Base-by-base conservation (phyloP, 2,888 invertebrate genomes). In the Loripinus fragilis region DNA sequence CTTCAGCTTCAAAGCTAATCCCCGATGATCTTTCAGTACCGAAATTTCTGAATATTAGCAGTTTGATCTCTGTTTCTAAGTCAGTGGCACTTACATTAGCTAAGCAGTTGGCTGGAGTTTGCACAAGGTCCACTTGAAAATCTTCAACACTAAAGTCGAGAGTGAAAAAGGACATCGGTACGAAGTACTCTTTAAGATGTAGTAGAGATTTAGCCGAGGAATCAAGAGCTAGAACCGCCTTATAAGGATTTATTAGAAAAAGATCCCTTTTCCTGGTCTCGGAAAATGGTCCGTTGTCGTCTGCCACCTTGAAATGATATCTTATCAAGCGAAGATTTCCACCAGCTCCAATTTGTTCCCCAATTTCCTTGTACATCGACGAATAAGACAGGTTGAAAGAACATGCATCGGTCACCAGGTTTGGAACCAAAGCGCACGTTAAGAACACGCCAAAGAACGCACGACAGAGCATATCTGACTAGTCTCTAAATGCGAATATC, bases 141-240 rank as follows among this genome's bases (percentile, higher is more conserved):
- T n/a, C 71, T 20, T 67, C 65, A 5, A 76, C 74, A 23, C 82
- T 79, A 12, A 71, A 69, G 10, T 76, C 74, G 23, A 82, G 74
- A 5, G 82, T 79, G 12, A 50, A 25, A 2, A 82, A 48, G 15
- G 82, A 82, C 82, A 82, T 82, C 20, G 70, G 71, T 25, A 78
- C 71, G 30, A 76, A 82, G 45, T 74, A 71, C n/a, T 79, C 78
- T 23, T 79, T 71, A 0, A 82, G 48, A 67, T 74, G 50, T 2
- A 82, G 69, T 68, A 82, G 48, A 8, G 82, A 60, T 20, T 50
- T 71, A 1, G 78, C 82, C 8, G 71, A 65, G 5, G 5, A 25
- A 8, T 55, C 55, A 28, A 28, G 17, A 7, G 20, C 28, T 2
- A 55, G 55, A 17, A 55, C 28, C 7, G 28, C 5, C 8, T 25